Base-by-base conservation (phyloP, 64 coral and sea anemone genomes). In the Dendronephthya gigantea region DNA sequence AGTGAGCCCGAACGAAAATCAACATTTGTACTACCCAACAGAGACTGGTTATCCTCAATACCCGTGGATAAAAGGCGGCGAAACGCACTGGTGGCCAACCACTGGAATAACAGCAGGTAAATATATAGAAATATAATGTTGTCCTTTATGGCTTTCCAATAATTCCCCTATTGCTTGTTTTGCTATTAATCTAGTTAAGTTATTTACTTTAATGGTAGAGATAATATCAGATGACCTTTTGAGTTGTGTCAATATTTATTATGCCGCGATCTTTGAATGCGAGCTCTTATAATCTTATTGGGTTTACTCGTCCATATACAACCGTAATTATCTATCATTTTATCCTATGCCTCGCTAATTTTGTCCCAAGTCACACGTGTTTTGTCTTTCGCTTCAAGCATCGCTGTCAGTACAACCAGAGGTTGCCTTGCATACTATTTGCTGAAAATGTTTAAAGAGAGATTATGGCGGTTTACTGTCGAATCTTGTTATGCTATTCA, bases 1-100 rank as follows among this genome's bases (percentile, higher is more conserved):
- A 34, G 41, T 89, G 23, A 89, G 85, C 33, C 50, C 92, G 19
- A 85, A 88, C 36, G 92, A 93, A 56, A 85, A 88, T 50, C 87
- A 90, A 85, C 88, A 90, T 62, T 93, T 90, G 88, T 98, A 90
- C 70, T 88, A 87, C 41, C 88, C 88, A 82, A 86, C 87, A 84
- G 95, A 98, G 68, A 86, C 95, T 36, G 84, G 90, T 23, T 92
- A 98, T 87, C 95, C 93, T 83, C 95, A 98, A 49, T 98, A 98
- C 87, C 90, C 95, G 30, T 98, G 95, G 95, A 55, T 98, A 19
- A 98, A 98, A 84, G 90, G 95, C 75, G 91, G 92, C 22, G 90
- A 92, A 55, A 88, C 92, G 59, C 90, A 91, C 52, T 91, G 95
- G 95, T 79, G 72, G 72, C 95, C 90, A 50, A 29, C 72, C 34